Conservation (phyloP, 2,113 vertebrate species). For the Chloropsis cyanopogon region DNA sequence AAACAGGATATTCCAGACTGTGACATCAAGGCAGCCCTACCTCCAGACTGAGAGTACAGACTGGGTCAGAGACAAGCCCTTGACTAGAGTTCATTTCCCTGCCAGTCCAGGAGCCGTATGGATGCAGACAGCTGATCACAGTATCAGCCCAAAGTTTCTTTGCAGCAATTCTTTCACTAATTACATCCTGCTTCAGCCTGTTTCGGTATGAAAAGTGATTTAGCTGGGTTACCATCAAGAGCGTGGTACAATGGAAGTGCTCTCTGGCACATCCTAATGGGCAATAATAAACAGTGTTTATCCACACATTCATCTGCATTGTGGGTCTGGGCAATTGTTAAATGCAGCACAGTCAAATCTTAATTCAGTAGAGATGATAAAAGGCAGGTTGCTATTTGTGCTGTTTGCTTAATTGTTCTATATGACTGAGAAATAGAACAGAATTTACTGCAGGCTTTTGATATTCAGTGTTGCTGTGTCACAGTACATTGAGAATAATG, state of each 20-base stretch:
- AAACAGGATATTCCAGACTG: neutral
- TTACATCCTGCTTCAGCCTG: neutral
- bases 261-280: neutral
- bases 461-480: neutral
- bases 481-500: slow-evolving; percentile 38
- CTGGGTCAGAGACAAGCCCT: neutral
- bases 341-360: neutral
- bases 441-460: slow-evolving; percentile 11
- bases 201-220: neutral
- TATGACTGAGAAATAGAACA: neutral
- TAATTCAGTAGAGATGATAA: neutral
- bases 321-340: neutral
- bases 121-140: neutral
- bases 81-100: neutral
- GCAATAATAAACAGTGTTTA: neutral
- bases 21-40: neutral
- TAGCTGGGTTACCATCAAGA: neutral
- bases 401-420: slow-evolving; percentile 24
- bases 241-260: neutral
- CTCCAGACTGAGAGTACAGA: neutral
- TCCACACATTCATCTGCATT: neutral
- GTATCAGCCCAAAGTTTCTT: neutral
- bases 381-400: neutral
- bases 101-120: accelerated
- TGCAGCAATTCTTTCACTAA: neutral